Base-by-base conservation (phyloP, 2,888 invertebrate species). In the Ypsolopha scabrella region DNA sequence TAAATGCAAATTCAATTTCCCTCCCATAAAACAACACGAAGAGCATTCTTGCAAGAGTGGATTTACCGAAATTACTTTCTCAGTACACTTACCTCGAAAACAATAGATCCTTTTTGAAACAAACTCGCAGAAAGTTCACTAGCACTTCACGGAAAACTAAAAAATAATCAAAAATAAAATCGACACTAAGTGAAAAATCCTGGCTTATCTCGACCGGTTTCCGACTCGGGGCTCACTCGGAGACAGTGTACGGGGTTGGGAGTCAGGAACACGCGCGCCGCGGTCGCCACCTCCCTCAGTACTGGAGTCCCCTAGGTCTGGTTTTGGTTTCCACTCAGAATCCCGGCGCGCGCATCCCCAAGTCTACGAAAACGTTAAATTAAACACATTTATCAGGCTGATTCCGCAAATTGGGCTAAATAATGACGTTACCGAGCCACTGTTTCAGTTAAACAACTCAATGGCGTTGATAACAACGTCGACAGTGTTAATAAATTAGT, bases 371-470 rank as follows among this genome's bases (percentile, higher is more conserved):
- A 80, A 79, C 76, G 68, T 71, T 76, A 82, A 81, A 80, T 80
- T 72, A 78, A 81, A 82, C 74, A 78, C 77, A 83, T 83, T 82
- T 80, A 81, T 81, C 79, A 77, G 67, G 73, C 74, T 81, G 82
- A 82, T 82, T 82, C 76, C 69, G 73, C 69, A 80, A 81, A 83
- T 82, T 82, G 80, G 74, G 80, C 78, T 80, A 79, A 82, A 81
- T 82, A 81, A 83, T 78, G 72, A 76, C 73, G 72, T 81, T 77
- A 70, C 65, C 60, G 64, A 65, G 66, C 63, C 70, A 69, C 65
- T 71, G 65, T 70, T 52, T 67, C 66, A 65, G 48, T 43, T 36
- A 43, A 51, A 53, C 45, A 37, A 44, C 67, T 69, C 71, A 70
- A 70, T 70, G 64, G 66, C 60, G 65, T 65, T 69, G 64, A 70